Evolutionary conservation across 2,888 invertebrate species (phyloP).

Genomic region (Drosophila nr. medialis): DNA sequence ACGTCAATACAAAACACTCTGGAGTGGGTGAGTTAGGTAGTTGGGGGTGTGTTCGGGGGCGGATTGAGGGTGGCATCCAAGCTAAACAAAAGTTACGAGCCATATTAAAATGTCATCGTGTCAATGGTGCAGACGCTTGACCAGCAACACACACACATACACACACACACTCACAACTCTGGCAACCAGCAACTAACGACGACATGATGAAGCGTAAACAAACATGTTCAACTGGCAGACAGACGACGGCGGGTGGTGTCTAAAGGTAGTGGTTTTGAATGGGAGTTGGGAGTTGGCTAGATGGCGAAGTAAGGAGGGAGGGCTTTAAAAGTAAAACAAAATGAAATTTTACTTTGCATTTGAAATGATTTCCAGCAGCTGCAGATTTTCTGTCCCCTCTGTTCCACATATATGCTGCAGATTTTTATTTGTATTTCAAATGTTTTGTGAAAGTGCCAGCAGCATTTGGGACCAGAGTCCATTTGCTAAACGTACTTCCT

Average conservation of each 20-base stretch:
- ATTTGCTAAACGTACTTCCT: constrained; percentile 72
- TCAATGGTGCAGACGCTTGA: constrained; percentile 69
- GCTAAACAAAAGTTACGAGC: constrained; percentile 77
- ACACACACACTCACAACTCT: constrained; percentile 5
- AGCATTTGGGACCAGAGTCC: constrained; percentile 79
- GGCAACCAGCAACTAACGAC: constrained; percentile 69
- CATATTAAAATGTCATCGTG: constrained; percentile 79
- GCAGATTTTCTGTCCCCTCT: constrained; percentile 34
- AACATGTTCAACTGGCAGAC: constrained; percentile 76
- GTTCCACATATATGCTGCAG: constrained; percentile 49
- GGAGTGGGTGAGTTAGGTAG: neutral
- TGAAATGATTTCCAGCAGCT: constrained; percentile 72
- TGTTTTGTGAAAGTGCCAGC: constrained; percentile 80
- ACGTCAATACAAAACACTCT: constrained; percentile 47
- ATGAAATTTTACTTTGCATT: constrained; percentile 80
- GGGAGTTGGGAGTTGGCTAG: neutral
- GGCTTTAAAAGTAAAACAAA: constrained; percentile 70
- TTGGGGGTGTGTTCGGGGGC: neutral
- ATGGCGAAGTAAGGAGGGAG: neutral
- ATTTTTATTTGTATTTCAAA: constrained; percentile 79
- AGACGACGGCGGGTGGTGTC: constrained; percentile 32
- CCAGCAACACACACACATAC: constrained; percentile 34
- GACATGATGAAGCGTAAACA: constrained; percentile 82
- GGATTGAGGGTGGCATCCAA: constrained; percentile 27
- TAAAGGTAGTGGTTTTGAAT: constrained; percentile 15